phyloP scores from a whole-genome alignment of 2,888 invertebrate genomes.

The Tenthredo notha region DNA sequence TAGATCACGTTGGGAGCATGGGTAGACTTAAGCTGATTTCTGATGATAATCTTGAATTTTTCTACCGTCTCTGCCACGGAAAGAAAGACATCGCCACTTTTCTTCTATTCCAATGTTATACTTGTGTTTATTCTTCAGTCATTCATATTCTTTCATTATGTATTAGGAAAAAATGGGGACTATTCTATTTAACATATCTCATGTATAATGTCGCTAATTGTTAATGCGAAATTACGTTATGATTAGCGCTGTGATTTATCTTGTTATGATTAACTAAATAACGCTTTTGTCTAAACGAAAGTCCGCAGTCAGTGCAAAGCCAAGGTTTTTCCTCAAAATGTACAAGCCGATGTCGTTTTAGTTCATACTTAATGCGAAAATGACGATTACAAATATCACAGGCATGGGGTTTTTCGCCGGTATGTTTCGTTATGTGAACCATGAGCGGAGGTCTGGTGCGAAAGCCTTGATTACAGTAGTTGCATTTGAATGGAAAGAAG shows the following conservation, averaged over 20 bases:
- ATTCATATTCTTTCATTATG: not conserved
- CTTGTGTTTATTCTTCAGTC: not conserved
- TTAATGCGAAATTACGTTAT: constrained; percentile 9
- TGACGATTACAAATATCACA: constrained; percentile 81
- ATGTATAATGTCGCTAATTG: not conserved
- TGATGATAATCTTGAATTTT: not conserved
- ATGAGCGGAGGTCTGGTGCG: constrained; percentile 81
- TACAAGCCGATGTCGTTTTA: constrained; percentile 80
- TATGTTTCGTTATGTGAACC: constrained; percentile 82
- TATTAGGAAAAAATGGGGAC: not conserved
- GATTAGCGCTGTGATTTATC: constrained; percentile 73
- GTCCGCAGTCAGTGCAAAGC: constrained; percentile 77
- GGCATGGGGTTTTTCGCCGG: constrained; percentile 82
- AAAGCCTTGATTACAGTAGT: constrained; percentile 83
- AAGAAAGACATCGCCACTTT: not conserved
- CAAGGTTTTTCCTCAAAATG: constrained; percentile 81
- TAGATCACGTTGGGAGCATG: constrained; percentile 44
- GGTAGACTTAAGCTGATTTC: constrained; percentile 20
- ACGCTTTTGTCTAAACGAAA: constrained; percentile 79
- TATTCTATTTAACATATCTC: not conserved
- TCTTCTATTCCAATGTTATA: not conserved
- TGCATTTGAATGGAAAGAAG: constrained; percentile 81
- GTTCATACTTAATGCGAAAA: constrained; percentile 82
- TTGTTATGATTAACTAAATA: constrained; percentile 80
- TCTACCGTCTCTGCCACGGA: not conserved